Percentiles rank a stretch among this genome's conserved stretches.
Evolutionary conservation across 2,797 vertebrate genomes (phyloP).

Genomic region (Peromyscus melanophrys): DNA sequence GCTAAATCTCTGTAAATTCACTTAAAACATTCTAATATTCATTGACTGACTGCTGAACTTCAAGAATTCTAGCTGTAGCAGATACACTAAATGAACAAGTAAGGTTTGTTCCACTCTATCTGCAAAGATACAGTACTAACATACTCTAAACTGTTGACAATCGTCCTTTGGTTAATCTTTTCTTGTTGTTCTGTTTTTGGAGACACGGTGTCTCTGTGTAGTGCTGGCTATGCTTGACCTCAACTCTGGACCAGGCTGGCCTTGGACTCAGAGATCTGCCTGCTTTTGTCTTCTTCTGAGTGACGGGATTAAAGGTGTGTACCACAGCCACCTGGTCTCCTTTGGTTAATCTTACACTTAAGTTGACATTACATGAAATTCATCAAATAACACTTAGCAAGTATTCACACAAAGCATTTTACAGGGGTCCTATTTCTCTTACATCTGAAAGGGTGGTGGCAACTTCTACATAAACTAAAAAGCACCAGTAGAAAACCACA

Average conservation of each 20-base stretch:
- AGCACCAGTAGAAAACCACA: not conserved
- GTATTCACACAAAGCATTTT: slow-evolving; percentile 51
- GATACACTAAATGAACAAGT: not conserved
- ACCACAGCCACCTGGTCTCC: not conserved
- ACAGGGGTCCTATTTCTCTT: slow-evolving; percentile 8
- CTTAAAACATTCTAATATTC: not conserved
- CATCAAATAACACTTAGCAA: slow-evolving; percentile 43
- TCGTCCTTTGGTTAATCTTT: slow-evolving; percentile 33
- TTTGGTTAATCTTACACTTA: slow-evolving; percentile 53
- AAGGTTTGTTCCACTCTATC: not conserved
- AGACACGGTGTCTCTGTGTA: not conserved
- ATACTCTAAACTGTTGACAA: slow-evolving; percentile 7
- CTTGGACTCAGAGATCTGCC: not conserved
- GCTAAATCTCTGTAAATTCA: slow-evolving; percentile 30
- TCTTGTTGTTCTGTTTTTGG: not conserved
- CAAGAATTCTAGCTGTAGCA: slow-evolving; percentile 39
- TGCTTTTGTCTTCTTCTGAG: not conserved
- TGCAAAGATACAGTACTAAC: not conserved
- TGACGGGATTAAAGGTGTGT: not conserved
- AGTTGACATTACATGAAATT: slow-evolving; percentile 46
- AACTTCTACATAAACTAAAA: slow-evolving; percentile 60
- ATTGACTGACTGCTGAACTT: slow-evolving; percentile 15
- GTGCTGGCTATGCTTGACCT: not conserved
- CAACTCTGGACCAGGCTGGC: not conserved
- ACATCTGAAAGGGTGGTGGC: slow-evolving; percentile 25